Conservation (phyloP, 2,113 vertebrate genomes). For the Cyphomyrus plagiostoma region DNA sequence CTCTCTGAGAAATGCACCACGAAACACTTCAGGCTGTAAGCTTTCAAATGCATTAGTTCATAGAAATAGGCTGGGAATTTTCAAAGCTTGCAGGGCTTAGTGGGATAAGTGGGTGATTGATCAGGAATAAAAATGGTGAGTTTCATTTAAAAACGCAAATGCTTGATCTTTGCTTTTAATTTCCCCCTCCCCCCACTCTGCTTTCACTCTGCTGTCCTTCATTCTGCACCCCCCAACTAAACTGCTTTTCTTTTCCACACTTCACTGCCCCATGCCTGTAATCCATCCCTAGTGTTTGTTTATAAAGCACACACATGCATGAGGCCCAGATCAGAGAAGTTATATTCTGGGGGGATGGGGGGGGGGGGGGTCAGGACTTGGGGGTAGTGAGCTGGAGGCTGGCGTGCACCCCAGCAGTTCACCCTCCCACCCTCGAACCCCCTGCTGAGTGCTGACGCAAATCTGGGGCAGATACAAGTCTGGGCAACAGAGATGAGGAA, state of each 20-base stretch:
- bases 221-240: background rate
- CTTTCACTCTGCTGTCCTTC: background rate
- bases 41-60: background rate
- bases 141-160: background rate
- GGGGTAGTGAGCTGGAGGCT: background rate
- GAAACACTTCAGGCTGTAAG: background rate
- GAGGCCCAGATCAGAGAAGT: slow-evolving; percentile 24
- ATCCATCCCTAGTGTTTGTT: slow-evolving; percentile 21
- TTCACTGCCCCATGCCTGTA: background rate
- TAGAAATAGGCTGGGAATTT: background rate
- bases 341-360: slow-evolving; percentile 20
- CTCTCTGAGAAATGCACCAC: background rate
- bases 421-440: background rate
- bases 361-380: slow-evolving; percentile 32
- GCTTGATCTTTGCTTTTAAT: background rate
- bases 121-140: background rate
- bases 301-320: slow-evolving; percentile 33
- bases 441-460: background rate
- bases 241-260: background rate
- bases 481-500: background rate
- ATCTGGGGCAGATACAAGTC: background rate
- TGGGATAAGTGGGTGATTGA: background rate
- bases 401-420: background rate
- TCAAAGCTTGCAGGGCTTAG: background rate
- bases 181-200: background rate